A percentile compares a stretch with the other conserved stretches of the same genome.
Conservation (phyloP, 2,797 vertebrate genomes). For the Knipowitschia caucasica region DNA sequence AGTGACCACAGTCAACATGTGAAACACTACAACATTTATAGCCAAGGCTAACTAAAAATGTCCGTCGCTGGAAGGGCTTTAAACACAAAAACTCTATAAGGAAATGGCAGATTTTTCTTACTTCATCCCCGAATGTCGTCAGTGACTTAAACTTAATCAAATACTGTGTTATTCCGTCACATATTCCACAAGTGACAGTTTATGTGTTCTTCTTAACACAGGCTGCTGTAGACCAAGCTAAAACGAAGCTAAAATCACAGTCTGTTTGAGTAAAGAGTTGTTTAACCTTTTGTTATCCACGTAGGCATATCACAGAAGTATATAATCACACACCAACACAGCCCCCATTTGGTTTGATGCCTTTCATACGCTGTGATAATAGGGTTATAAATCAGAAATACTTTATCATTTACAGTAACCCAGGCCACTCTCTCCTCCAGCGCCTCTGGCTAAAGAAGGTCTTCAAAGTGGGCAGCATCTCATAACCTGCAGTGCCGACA, state of each 20-base stretch:
- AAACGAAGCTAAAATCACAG: background rate
- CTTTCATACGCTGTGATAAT: constrained; percentile 17
- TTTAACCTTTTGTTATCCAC: constrained; percentile 2
- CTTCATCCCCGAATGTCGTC: too few relatives aligned
- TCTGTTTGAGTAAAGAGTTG: background rate
- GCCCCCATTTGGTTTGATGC: constrained; percentile 1
- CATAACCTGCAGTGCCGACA: constrained; percentile 57
- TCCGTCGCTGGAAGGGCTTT: too few relatives aligned
- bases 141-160: too few relatives aligned
- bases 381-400: constrained; percentile 19
- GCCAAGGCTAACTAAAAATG: too few relatives aligned
- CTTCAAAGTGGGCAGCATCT: constrained; percentile 49
- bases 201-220: background rate
- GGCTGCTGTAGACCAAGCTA: background rate
- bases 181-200: too few relatives aligned
- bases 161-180: too few relatives aligned
- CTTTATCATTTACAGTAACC: constrained; percentile 29
- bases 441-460: constrained; percentile 49
- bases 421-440: constrained; percentile 27
- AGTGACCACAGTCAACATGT: too few relatives aligned
- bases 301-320: background rate
- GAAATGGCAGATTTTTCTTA: too few relatives aligned
- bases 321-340: background rate
- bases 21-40: too few relatives aligned
- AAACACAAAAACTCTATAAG: too few relatives aligned